Conservation (phyloP, 2,113 vertebrate genomes). For the Blennius ocellaris region DNA sequence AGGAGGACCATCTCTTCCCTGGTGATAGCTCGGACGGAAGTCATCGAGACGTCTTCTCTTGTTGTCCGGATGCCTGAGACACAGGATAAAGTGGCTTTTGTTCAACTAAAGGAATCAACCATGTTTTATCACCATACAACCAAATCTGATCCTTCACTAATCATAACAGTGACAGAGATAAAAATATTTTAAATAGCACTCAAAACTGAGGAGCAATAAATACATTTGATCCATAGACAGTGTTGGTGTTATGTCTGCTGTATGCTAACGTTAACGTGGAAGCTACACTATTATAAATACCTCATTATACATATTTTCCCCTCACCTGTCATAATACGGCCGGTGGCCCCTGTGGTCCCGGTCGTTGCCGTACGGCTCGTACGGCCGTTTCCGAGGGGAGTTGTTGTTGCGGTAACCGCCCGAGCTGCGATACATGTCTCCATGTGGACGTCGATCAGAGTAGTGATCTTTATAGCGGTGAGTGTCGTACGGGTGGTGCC, state of each 20-base stretch:
- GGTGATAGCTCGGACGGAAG: conserved; percentile 90
- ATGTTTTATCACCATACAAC: neutral
- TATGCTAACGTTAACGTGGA: no score
- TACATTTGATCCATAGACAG: no score
- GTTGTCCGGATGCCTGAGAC: conserved; percentile 90
- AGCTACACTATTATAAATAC: no score
- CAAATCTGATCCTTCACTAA: no score
- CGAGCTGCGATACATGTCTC: conserved; percentile 90
- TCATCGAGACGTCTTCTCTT: conserved; percentile 93
- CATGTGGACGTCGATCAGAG: conserved; percentile 87
- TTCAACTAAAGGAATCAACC: neutral
- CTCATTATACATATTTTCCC: no score
- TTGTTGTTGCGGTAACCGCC: conserved; percentile 90
- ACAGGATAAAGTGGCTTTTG: neutral
- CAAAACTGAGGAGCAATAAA: no score
- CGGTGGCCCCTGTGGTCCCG: conserved; percentile 93
- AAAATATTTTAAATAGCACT: no score
- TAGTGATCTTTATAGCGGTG: conserved; percentile 98
- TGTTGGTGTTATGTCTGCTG: no score
- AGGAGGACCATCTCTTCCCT: conserved; percentile 81
- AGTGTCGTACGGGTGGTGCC: conserved; percentile 92
- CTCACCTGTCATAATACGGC: conserved; percentile 95
- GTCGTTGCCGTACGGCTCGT: conserved; percentile 94
- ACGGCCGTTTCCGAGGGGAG: conserved; percentile 91
- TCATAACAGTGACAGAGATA: no score